Evolutionary conservation across 2,113 vertebrate species (phyloP), one percentile per base, ranked within the genome.

Genomic region (Dicerorhinus sumatrensis): DNA sequence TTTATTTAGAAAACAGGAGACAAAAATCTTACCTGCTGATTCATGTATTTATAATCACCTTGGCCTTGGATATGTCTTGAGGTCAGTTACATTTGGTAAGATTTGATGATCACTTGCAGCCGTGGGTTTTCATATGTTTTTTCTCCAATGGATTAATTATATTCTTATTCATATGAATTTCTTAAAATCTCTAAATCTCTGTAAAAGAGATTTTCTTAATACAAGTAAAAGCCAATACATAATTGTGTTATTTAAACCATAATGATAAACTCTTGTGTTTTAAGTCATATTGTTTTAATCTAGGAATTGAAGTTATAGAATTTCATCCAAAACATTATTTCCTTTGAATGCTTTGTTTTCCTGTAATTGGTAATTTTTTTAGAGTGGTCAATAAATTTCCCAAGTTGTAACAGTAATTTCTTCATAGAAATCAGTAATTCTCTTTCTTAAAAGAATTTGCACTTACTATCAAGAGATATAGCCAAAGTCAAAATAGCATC

Each of bases 261-360:
- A 69, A 58, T 56, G 90, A 51, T 91, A 91, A 94, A 33, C 23
- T 54, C 36, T 82, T 82, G 4, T 93, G 33, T 70, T 92, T 70
- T 54, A 46, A 51, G 2, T 46, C 11, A 29, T 46, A 39, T 39
- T 93, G 21, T 92, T 92, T 89, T 84, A 65, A 82, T 88, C 27
- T 13, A 63, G n/a, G 18, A n/a, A 62, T 56, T 31, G 8, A 16
- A 46, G 25, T 16, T 95, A 8, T 63, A n/a, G 51, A 80, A 65
- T 92, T 88, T 80, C 8, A 83, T 87, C 39, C 80, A 51, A 88
- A 79, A 20, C 63, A 69, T 70, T 85, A 46, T 25, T 48, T 87
- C n/a, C 31, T 79, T 84, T 77, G 20, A 73, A 54, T 82, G 17
- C 54, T 95, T 81, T 76, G 13, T 84, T 96, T 94, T 82, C 31